Conservation (phyloP, 53 echinoderm and acorn worm genomes). For the Luidia sarsii region DNA sequence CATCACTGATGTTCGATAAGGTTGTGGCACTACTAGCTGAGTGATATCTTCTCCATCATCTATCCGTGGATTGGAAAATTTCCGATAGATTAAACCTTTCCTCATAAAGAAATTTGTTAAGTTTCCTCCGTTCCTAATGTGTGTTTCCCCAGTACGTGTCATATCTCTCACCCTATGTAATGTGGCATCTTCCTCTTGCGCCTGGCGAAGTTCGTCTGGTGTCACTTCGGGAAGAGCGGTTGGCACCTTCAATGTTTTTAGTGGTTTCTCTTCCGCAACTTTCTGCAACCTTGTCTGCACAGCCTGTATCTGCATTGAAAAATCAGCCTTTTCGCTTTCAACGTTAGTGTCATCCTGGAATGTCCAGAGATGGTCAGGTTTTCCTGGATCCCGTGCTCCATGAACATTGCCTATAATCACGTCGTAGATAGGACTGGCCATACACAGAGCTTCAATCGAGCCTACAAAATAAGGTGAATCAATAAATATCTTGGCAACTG, state of each 20-base stretch:
- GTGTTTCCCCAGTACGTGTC: background rate
- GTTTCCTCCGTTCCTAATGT: background rate
- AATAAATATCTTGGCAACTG: background rate
- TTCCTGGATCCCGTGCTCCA: background rate
- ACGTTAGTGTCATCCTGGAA: background rate
- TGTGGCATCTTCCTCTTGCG: slow-evolving; percentile 39
- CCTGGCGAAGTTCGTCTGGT: slow-evolving; percentile 5
- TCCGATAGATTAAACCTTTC: slow-evolving; percentile 22
- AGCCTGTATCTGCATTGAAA: too few relatives aligned
- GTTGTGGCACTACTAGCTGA: slow-evolving; percentile 49
- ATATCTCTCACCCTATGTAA: slow-evolving; percentile 16
- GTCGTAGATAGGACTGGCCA: background rate
- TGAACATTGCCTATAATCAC: background rate
- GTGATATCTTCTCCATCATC: slow-evolving; percentile 12
- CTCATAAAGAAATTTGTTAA: slow-evolving; percentile 1
- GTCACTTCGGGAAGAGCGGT: slow-evolving; percentile 42
- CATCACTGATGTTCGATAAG: slow-evolving; percentile 41
- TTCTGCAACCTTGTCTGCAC: background rate
- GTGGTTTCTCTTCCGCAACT: slow-evolving; percentile 7
- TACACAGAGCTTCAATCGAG: background rate
- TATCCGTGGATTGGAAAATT: slow-evolving; percentile 25
- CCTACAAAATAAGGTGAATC: slow-evolving; percentile 3
- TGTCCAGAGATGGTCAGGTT: background rate
- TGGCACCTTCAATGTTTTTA: slow-evolving; percentile 32
- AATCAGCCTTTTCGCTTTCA: background rate